Base-by-base conservation (phyloP, 2,888 invertebrate species). In the Ormyrus rosae region DNA sequence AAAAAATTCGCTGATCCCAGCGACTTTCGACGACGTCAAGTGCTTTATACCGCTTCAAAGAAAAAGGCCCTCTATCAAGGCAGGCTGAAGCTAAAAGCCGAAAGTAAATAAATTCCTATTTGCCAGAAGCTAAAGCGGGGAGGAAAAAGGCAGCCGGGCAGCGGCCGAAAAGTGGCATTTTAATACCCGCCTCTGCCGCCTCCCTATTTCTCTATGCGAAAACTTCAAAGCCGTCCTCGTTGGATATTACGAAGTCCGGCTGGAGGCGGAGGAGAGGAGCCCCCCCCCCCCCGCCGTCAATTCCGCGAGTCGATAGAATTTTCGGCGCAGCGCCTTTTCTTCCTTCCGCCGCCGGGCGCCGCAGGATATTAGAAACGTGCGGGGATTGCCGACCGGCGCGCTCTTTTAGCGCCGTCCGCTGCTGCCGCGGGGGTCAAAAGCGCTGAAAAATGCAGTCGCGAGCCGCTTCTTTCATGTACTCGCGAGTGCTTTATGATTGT, bases 361-460 rank as follows among this genome's bases (percentile, higher is more conserved):
- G 78, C 83, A 84, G 86, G 87, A 88, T 88, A 88, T 88, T 88
- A 88, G 87, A 88, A 88, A 88, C 88, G 88, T 88, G 88, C 85
- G 78, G 85, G 83, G 88, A 84, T 86, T 88, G 85, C 85, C 83
- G 84, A 85, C 80, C 72, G 0, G 34, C 34, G 34, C 34, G 34
- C 34, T 1, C 34, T 34, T 1, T 34, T 4, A 67, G 13, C 13
- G 58, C 13, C n/a, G 34, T 34, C 34, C 5, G 19, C 6, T 3
- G 45, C 9, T 4, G 45, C 19, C n/a, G 46, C 13, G n/a, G n/a
- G 46, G 11, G 19, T 46, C n/a, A 56, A 9, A 13, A 55, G 46
- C 55, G 68, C 10, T 11, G 46, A 19, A 67, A 53, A 67, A 67
- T 67, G 53, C 53, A 67, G 19, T 34, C 46, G 9, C 19, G 34